Evolutionary conservation across 2,888 invertebrate genomes (phyloP).

Genomic region (Dolichopus griseipennis): DNA sequence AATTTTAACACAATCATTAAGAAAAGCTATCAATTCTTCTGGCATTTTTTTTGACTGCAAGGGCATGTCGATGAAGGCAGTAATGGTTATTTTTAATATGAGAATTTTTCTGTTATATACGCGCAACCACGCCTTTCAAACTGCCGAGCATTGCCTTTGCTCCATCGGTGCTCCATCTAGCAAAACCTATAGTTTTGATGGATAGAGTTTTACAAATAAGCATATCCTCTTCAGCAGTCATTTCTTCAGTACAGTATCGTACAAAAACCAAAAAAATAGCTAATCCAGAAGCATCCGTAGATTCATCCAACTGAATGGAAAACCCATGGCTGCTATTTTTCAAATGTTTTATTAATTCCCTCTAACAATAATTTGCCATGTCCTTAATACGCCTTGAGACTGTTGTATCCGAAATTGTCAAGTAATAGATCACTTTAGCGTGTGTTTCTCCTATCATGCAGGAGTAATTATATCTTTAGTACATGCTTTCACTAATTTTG

Average conservation of each 20-base stretch:
- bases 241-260: not conserved
- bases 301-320: constrained; percentile 7
- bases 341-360: not conserved
- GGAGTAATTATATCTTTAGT: not conserved
- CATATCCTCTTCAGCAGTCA: not conserved
- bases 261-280: not conserved
- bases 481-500: constrained; percentile 6
- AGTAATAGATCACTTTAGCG: too few species aligned
- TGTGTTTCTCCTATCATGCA: too few species aligned
- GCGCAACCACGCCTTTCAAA: too few species aligned
- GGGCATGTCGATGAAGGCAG: not conserved
- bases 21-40: not conserved
- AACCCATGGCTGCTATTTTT: not conserved
- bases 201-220: not conserved
- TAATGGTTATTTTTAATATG: not conserved
- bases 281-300: not conserved
- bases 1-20: constrained; percentile 6
- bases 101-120: too few species aligned
- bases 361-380: not conserved
- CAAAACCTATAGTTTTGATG: not conserved
- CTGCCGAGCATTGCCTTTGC: constrained; percentile 16
- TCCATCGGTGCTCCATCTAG: constrained; percentile 20
- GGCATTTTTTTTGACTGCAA: constrained; percentile 10
- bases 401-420: too few species aligned
- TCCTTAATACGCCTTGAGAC: not conserved